phyloP scores from a whole-genome alignment of 2,888 invertebrate genomes.

The Bombylius discolor region DNA sequence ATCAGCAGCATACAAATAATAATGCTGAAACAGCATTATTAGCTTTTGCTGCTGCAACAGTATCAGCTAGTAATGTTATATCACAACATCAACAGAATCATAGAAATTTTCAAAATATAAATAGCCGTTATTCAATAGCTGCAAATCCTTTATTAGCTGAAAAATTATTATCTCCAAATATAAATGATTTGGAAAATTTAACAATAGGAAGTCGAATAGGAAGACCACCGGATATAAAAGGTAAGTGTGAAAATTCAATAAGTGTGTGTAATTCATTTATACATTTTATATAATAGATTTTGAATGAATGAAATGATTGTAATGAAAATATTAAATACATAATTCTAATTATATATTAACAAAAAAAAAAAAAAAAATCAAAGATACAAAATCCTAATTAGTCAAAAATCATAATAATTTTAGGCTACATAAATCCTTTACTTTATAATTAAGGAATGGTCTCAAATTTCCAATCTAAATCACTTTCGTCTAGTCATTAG shows the following conservation, averaged over 20 bases:
- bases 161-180: slow-evolving; percentile 58
- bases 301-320: no score
- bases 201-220: slow-evolving; percentile 18
- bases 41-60: slow-evolving; percentile 19
- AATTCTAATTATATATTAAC: no score
- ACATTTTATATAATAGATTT: no score
- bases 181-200: slow-evolving; percentile 21
- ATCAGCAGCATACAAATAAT: slow-evolving; percentile 13
- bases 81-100: slow-evolving; percentile 17
- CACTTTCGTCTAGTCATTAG: no score
- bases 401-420: no score
- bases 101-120: slow-evolving; percentile 37
- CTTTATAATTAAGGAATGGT: no score
- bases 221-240: slow-evolving; percentile 34
- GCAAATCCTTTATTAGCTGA: slow-evolving; percentile 79
- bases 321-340: no score
- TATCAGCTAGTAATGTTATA: slow-evolving; percentile 15
- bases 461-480: no score
- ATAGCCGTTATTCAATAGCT: slow-evolving; percentile 59
- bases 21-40: slow-evolving; percentile 17
- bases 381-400: no score
- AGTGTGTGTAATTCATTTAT: no score
- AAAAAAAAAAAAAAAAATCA: no score
- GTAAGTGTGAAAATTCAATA: slow-evolving; percentile 25
- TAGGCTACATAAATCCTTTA: no score